Base-by-base conservation (phyloP, 2,888 invertebrate species). In the Diachrysia chrysitis region DNA sequence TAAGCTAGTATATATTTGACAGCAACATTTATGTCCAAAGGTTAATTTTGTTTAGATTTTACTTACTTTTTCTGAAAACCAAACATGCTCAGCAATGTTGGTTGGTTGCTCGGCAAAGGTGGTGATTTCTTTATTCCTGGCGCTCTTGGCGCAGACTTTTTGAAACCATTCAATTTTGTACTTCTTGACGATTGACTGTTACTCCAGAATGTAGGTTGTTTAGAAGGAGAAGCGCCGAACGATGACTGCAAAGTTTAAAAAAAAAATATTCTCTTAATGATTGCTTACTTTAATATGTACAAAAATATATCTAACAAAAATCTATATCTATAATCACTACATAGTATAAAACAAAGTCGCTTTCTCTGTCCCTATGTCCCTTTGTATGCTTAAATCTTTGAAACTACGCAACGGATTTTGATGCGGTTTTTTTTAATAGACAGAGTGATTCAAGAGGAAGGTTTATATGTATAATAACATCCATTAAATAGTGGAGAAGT, bases 41-140 rank as follows among this genome's bases (percentile, higher is more conserved):
- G 14, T 51, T 59, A 25, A n/a, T 56, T 58, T 57, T 56, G 32
- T 4, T 2, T 2, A 12, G 14, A 51, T n/a, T 0, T 58, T 25
- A 89, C 91, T 85, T 89, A 96, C 95, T 96, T 96, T 85, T 96
- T 96, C 83, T 96, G 95, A 83, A 97, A 97, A 23, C 97, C 97
- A 88, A 96, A 97, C 92, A 95, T 96, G 87, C 96, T 96, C n/a
- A 97, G 86, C 78, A 96, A 92, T 35, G 96, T 96, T 61, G 96
- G 97, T 79, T 96, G 96, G 66, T 94, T 95, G 55, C 85, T 87
- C 7, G 95, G 94, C 68, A 94, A 58, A 0, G 92, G 86, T 0
- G 82, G 69, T 0, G 90, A 87, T 32, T 84, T 87, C 78, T 89
- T 92, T 54, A 93, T 56, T 0, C 89, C 91, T 2, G 87, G 86